Evolutionary conservation across 2,797 vertebrate genomes (phyloP).

Genomic region (Oreortyx pictus): DNA sequence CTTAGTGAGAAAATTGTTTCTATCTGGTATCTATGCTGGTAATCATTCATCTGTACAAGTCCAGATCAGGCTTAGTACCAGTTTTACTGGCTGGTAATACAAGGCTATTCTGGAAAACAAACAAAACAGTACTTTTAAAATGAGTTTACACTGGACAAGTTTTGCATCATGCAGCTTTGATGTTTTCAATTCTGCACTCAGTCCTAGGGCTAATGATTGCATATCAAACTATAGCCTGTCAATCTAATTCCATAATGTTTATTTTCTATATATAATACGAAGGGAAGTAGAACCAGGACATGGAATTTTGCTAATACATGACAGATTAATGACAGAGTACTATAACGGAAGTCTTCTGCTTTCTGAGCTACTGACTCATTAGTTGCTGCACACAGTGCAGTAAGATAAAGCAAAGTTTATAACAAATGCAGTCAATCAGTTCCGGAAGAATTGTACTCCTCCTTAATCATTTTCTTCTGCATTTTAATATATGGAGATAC

Average conservation of each 20-base stretch:
- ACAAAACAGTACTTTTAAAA: not conserved
- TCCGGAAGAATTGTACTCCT: not conserved
- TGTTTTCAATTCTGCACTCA: not conserved
- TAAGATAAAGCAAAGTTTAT: not conserved
- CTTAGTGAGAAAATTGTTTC: not conserved
- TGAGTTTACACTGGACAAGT: not conserved
- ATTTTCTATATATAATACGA: not conserved
- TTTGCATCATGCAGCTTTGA: not conserved
- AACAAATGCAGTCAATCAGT: not conserved
- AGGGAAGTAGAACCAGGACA: not conserved
- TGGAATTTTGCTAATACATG: not conserved
- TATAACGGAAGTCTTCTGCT: not conserved
- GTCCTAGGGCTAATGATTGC: not conserved
- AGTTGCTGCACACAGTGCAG: not conserved
- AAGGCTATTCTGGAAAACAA: not conserved
- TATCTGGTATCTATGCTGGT: not conserved
- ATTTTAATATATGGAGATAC: not conserved
- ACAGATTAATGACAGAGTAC: not conserved
- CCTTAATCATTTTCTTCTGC: not conserved
- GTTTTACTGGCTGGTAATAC: not conserved
- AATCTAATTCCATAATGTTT: not conserved
- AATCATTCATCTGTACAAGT: not conserved
- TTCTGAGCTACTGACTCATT: not conserved
- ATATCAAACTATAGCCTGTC: not conserved
- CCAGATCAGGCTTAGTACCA: not conserved